Evolutionary conservation across 2,888 invertebrate genomes (phyloP), one percentile per base, ranked within the genome.

Genomic region (Pachliopta kotzebuea): DNA sequence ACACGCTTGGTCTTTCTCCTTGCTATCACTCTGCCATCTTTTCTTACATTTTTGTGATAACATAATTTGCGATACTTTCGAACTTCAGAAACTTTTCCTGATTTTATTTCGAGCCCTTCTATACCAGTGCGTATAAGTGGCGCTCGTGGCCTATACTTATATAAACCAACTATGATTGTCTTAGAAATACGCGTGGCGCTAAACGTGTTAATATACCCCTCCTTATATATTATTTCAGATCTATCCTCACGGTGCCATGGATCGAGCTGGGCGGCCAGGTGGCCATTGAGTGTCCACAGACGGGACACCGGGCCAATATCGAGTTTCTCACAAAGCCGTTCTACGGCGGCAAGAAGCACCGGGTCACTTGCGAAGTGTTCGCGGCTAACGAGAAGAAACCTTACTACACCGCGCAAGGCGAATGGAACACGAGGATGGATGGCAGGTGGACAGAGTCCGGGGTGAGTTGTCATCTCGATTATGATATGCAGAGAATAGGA

Each of bases 251-350:
- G 50, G 96, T 99, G 62, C 99, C 99, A 1, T 99, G 99, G 99
- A 97, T 99, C 77, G 99, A 99, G 85, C 91, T 99, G 24, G 99
- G 99, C 63, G 99, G 99, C 18, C 95, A 96, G 1, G 96, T 98
- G 1, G 94, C 94, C 63, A 97, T 99, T 69, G 95, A 94, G 63
- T 99, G 99, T 86, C 95, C 95, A 11, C 97, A 99, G 86, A 98
- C 98, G 0, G 99, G 98, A 9, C 99, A 97, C 83, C 94, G 94
- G 79, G 98, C 98, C 20, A 96, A 95, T 78, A 93, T 99, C 17
- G 99, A 99, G 85, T 99, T 99, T 89, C 92, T 98, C 65, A 99
- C 99, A 4, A 99, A 99, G 90, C 99, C 99, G 0, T 99, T 99
- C 88, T 99, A 99, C 85, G 98, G 98, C 21, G 98, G 98, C 67